These are phyloP conservation scores for Burhinus bistriatus DNA, from an alignment of 2,113 vertebrate species.

Conservation along the genomic window DNA sequence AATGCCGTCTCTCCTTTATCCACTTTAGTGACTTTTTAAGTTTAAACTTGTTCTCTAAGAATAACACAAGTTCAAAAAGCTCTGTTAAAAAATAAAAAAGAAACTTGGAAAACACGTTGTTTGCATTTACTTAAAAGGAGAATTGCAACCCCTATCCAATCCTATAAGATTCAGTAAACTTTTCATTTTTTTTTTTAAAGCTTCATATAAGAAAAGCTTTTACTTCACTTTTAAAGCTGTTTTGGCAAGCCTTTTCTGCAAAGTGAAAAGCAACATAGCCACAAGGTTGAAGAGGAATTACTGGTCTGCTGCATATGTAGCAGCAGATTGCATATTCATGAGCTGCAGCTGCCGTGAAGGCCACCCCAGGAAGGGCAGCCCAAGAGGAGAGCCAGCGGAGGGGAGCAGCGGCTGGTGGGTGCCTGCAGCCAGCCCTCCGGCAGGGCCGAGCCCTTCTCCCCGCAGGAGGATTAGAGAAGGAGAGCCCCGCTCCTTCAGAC, in stretches of 20 bases:
- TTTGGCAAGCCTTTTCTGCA: background rate
- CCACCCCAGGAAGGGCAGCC: background rate
- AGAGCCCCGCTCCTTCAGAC: fast-evolving
- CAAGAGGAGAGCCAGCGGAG: background rate
- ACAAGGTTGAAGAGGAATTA: conserved; percentile 20
- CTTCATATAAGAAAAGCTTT: background rate
- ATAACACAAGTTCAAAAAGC: background rate
- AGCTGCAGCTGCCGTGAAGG: background rate
- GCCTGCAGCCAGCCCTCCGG: background rate
- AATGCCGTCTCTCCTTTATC: background rate
- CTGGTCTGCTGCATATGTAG: conserved; percentile 1
- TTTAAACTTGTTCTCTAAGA: background rate
- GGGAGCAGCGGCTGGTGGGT: background rate
- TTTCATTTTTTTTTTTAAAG: background rate
- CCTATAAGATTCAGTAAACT: background rate
- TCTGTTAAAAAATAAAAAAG: background rate
- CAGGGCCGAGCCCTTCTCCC: background rate
- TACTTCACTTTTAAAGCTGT: background rate
- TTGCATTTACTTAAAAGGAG: background rate
- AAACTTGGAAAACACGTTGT: background rate
- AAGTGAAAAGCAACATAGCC: background rate
- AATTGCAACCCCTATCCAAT: background rate
- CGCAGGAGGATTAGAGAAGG: background rate
- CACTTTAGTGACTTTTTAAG: background rate
- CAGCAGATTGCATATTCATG: conserved; percentile 21